A percentile compares a stretch with the other conserved stretches of the same genome.
Evolutionary conservation across 2,113 vertebrate genomes (phyloP).

Genomic region (Engystomops pustulosus): DNA sequence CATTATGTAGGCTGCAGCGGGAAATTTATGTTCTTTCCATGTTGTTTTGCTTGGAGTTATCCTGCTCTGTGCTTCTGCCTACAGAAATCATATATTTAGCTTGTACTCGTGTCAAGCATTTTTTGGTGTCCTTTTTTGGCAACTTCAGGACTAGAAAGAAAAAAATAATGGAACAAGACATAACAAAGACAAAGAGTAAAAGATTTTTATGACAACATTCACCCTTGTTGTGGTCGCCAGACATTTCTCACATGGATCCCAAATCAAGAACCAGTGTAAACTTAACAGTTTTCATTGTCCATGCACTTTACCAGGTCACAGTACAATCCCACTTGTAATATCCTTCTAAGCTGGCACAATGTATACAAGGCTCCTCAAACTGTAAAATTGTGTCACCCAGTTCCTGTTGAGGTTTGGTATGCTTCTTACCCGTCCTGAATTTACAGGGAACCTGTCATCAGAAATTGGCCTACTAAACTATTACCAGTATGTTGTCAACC

Average conservation of each 20-base stretch:
- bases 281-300: background rate
- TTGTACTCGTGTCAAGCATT: background rate
- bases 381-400: background rate
- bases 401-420: background rate
- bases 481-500: too few relatives aligned
- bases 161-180: background rate
- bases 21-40: background rate
- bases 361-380: background rate
- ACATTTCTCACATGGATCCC: background rate
- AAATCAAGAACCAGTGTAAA: background rate
- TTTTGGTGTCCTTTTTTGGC: background rate
- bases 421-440: too few relatives aligned
- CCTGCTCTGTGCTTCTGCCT: background rate
- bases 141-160: background rate
- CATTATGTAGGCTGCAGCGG: background rate
- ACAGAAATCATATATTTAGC: background rate
- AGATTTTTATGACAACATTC: background rate
- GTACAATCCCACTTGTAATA: background rate
- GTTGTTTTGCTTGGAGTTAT: slow-evolving; percentile 10
- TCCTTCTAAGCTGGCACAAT: background rate
- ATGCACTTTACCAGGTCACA: background rate
- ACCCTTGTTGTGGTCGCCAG: background rate
- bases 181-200: background rate
- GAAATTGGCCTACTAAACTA: too few relatives aligned
- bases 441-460: too few relatives aligned